Evolutionary conservation across 2,888 invertebrate species (phyloP).

Genomic region (Himalopsyche tibetana): DNA sequence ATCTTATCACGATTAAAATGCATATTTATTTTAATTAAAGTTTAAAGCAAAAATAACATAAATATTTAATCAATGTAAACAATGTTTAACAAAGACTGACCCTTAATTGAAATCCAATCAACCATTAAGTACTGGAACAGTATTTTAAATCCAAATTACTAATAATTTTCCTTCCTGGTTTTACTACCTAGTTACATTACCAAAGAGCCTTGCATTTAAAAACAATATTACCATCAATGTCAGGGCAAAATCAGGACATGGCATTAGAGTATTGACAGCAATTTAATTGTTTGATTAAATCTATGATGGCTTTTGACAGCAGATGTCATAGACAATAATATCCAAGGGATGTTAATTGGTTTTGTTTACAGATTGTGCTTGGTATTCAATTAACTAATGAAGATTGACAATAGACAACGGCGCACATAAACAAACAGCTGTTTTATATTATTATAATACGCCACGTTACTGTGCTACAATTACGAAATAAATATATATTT

Average conservation of each 20-base stretch:
- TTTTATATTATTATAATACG: not conserved
- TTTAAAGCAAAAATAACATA: no score
- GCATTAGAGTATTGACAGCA: not conserved
- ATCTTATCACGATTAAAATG: no score
- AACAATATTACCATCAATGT: not conserved
- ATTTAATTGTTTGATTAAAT: constrained; percentile 1
- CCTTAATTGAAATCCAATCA: no score
- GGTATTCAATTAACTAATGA: not conserved
- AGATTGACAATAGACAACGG: not conserved
- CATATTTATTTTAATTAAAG: no score
- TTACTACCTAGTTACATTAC: not conserved
- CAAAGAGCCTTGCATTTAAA: not conserved
- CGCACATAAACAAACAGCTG: not conserved
- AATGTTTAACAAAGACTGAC: no score
- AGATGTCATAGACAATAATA: constrained; percentile 15
- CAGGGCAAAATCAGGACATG: constrained; percentile 3
- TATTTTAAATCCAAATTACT: not conserved
- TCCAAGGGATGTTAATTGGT: not conserved
- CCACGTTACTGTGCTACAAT: no score
- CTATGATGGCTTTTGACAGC: not conserved
- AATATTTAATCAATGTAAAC: no score
- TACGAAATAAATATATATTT: no score
- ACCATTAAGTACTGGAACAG: no score
- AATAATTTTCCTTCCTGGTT: not conserved
- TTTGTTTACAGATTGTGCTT: not conserved